Base-by-base conservation (phyloP, 1,140 invertebrate species). In the Drosophila kepulauana region DNA sequence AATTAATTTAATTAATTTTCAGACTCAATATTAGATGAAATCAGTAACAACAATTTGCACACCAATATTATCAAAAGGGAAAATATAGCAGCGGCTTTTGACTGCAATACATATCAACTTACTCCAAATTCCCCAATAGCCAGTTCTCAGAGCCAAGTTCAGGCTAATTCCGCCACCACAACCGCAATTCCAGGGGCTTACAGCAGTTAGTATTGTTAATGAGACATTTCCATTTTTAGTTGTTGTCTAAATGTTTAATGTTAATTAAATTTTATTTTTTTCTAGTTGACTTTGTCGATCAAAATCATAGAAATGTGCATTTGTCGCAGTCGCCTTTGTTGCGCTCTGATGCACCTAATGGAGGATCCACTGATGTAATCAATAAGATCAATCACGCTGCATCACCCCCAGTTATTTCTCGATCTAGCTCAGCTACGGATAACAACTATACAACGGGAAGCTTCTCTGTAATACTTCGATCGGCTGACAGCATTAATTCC, bases 11-110 rank as follows among this genome's bases (percentile, higher is more conserved):
- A n/a, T n/a, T n/a, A n/a, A 33, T 56, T 35, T 13, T 30, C n/a
- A 98, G 98, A 97, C 85, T 98, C 98, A 91, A 98, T 99, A 93
- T 95, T 98, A 93, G 97, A 98, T 94, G 97, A 98, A 93, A 95
- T 96, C 58, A 96, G 95, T 92, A 96, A 96, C 86, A 86, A 79
- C 38, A 77, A 54, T 13, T 94, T 96, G 91, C 95, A 96, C 89
- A 94, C 95, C 71, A 95, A 96, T 87, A 95, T 97, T 82, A 98
- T 98, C 92, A 98, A 98, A 94, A 95, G 98, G 94, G 98, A 98
- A 94, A 97, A 97, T 91, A 95, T 96, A 80, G 67, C 67, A 35
- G 65, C 79, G 54, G 94, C 95, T 52, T 98, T 98, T 93, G 98
- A 98, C 93, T 98, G 97, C 94, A 98, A 96, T 88, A 98, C 97